These are phyloP conservation scores for Cyrtorhinus lividipennis DNA, from an alignment of 1,140 invertebrate genomes.

Conservation along the genomic window DNA sequence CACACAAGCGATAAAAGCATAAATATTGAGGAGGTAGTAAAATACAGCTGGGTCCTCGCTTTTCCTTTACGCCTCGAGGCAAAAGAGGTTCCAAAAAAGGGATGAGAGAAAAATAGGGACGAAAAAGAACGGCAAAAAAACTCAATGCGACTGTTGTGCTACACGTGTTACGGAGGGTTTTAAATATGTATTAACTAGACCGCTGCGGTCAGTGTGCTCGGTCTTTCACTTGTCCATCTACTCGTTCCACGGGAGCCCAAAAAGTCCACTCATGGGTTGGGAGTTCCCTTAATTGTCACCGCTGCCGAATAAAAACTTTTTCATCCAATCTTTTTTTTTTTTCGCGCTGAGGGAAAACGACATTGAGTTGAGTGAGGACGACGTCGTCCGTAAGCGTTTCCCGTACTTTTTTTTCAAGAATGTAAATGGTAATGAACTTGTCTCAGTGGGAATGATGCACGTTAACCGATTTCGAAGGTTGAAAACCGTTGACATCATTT, in stretches of 20 bases:
- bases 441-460: not conserved
- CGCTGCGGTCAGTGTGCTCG: not conserved
- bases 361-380: not conserved
- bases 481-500: not conserved
- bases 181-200: slow-evolving; percentile 7
- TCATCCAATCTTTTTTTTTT: not conserved
- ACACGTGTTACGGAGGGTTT: slow-evolving; percentile 9
- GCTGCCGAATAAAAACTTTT: not conserved
- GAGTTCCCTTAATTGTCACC: not conserved
- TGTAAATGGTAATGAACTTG: not conserved
- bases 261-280: not conserved
- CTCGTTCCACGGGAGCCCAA: not conserved
- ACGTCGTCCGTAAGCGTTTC: not conserved
- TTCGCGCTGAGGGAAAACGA: not conserved
- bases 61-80: not conserved
- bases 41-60: slow-evolving; percentile 17
- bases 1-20: slow-evolving; percentile 2
- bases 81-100: slow-evolving; percentile 20
- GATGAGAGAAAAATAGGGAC: slow-evolving; percentile 14
- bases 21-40: slow-evolving; percentile 6
- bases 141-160: slow-evolving; percentile 22
- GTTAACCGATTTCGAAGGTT: not conserved
- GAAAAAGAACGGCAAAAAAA: slow-evolving; percentile 23
- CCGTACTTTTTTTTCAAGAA: not conserved
- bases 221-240: not conserved